A percentile compares a stretch with the other conserved stretches of the same genome.
phyloP scores from a whole-genome alignment of 2,113 vertebrate genomes.

The Pholis gunnellus region DNA sequence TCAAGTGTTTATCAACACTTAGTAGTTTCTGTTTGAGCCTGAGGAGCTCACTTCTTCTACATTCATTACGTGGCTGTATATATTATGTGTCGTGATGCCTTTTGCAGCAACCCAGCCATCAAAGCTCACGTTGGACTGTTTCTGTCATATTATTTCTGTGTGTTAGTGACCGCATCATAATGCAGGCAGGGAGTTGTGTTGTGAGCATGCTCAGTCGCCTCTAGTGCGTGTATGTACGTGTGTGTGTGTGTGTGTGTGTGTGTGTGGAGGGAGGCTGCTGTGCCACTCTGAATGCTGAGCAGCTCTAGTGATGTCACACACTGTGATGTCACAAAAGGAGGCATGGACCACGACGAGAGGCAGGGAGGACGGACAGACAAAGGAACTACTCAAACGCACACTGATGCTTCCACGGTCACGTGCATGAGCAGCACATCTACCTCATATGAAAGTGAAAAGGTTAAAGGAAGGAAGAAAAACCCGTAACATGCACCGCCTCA shows the following conservation, averaged over 20 bases:
- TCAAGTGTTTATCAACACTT: conserved; percentile 8
- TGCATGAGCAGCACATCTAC: neutral
- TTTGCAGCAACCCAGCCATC: conserved; percentile 12
- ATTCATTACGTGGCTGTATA: neutral
- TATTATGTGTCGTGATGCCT: neutral
- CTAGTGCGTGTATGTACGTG: conserved; percentile 13
- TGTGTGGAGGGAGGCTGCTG: conserved; percentile 51
- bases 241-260: conserved; percentile 9
- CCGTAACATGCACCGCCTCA: conserved; percentile 40
- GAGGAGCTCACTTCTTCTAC: neutral
- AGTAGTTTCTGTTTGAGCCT: neutral
- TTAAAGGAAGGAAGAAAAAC: neutral
- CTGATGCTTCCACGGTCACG: conserved; percentile 21
- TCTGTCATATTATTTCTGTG: conserved; percentile 38
- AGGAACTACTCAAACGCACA: conserved; percentile 41
- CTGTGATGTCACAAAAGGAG: conserved; percentile 73
- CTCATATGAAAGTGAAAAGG: conserved; percentile 14
- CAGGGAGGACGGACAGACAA: conserved; percentile 66
- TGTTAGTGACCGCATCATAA: conserved; percentile 66
- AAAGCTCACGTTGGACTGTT: conserved; percentile 19
- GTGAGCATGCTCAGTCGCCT: conserved; percentile 76
- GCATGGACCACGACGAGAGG: conserved; percentile 27
- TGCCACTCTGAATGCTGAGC: conserved; percentile 78
- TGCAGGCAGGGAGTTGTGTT: conserved; percentile 60
- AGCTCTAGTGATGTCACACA: conserved; percentile 80